Evolutionary conservation across 2,113 vertebrate species (phyloP), one percentile per base, ranked within the genome.

Genomic region (Prochilodus magdalenae): DNA sequence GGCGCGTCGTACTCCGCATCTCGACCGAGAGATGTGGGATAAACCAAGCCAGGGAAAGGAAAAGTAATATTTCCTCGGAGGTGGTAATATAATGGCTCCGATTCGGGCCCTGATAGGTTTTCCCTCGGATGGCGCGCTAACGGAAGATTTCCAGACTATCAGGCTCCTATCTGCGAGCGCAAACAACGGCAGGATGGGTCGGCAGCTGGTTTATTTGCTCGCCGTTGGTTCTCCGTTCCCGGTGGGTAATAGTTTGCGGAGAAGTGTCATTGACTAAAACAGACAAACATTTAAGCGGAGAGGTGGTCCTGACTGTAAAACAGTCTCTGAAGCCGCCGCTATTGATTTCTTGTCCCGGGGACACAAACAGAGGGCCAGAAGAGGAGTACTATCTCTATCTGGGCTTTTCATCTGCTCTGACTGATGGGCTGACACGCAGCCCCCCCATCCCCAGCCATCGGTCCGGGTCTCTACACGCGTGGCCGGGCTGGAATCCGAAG

Each of bases 211-310:
- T 92, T 92, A 92, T 94, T 93, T 93, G 90, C 91, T 92, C 93
- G 89, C 87, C 89, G 79, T 91, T 92, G 89, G 87, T 90, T 92
- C 90, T 83, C 87, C 51, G 72, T 84, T 92, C 89, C 87, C 89
- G 40, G 81, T 88, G 89, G n/a, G 85, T 93, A 91, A 92, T 89
- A 90, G 90, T 93, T 92, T 92, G 92, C 89, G 77, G 87, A 82
- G 86, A 92, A 90, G 88, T 93, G 92, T 91, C 93, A 92, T 90
- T 94, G 93, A 93, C 93, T 93, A 93, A 93, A 94, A 93, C 88
- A 91, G 91, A 93, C 90, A 91, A 93, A 94, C 93, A 92, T 93
- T 93, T 93, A 94, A 88, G 90, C 89, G 59, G 85, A 90, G 88
- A 80, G 89, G 89, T 87, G n/a, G 90, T 84, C 84, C 83, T 87